phyloP scores from a whole-genome alignment of 2,888 invertebrate species.

The Acanthopleura granulata region DNA sequence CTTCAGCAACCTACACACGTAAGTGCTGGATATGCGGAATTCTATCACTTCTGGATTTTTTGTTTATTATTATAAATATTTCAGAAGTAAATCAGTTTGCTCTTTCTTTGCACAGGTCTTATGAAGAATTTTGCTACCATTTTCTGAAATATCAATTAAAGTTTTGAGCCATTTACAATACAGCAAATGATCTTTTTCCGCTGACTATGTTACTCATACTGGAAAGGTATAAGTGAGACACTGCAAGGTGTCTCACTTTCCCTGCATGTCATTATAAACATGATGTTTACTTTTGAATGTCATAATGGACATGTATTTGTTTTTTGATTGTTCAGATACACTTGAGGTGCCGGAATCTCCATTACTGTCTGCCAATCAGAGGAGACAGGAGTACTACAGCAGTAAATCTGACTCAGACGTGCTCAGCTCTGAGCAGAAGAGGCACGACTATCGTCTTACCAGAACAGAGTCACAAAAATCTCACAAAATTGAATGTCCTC shows the following conservation, averaged over 20 bases:
- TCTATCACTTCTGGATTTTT: too few species aligned
- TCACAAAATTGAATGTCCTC: slow-evolving; percentile 16
- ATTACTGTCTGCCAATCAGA: not conserved
- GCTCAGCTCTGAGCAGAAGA: not conserved
- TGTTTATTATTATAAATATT: too few species aligned
- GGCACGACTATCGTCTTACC: not conserved
- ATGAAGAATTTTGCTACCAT: too few species aligned
- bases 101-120: too few species aligned
- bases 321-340: slow-evolving; percentile 1
- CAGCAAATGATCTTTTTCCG: too few species aligned
- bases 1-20: slow-evolving; percentile 19
- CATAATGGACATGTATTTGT: not conserved
- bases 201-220: too few species aligned
- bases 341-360: slow-evolving; percentile 8
- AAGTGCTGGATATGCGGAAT: not conserved
- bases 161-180: too few species aligned
- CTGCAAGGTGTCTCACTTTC: too few species aligned
- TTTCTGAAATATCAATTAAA: too few species aligned
- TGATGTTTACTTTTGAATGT: not conserved
- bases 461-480: slow-evolving; percentile 2
- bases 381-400: not conserved
- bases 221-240: too few species aligned
- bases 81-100: too few species aligned
- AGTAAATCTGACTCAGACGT: slow-evolving; percentile 3
- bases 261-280: not conserved